Evolutionary conservation across 64 coral and sea anemone species (phyloP), one percentile per base, ranked within the genome.

Genomic region (Acropora yongei): DNA sequence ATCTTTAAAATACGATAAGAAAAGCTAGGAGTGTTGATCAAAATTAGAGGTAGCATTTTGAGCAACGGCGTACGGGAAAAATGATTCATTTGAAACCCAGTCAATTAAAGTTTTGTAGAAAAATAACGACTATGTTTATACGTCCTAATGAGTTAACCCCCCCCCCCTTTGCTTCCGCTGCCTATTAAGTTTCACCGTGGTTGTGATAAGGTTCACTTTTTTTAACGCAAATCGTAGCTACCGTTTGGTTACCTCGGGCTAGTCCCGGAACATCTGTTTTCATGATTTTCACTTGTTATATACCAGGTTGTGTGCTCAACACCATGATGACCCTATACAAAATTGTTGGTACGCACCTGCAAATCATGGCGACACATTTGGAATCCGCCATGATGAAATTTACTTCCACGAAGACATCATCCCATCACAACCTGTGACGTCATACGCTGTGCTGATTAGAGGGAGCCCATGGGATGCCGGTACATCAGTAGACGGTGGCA

Each of bases 351-450:
- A 96, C 47, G 92, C 69, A 12, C 95, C 95, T 12, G 47, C 86
- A 20, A 72, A 73, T 65, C 66, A 57, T 0, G 95, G 90, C 17
- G 95, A 96, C 49, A 89, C 91, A 83, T 96, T 96, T 80, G 91
- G 91, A 68, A 89, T 96, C 58, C 95, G 95, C 72, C 95, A 91
- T 61, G 95, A 92, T 51, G 95, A 96, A 87, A 88, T 89, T 75
- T 87, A 93, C 48, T 90, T 96, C 71, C 84, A 93, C 51, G 68
- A 84, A 49, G 80, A 77, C 46, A 93, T 81, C 7, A 87, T 93
- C 4, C 87, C 95, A 11, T 87, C 87, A 47, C 95, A 96, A 72
- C 84, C 86, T 14, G 87, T 88, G 74, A 90, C 90, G 14, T 93
- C 95, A 66, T 96, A 93, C 81, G 88, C 95, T 18, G 86, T 96